Conservation (phyloP, 2,888 invertebrate species). For the Lasioglossum malachurum region DNA sequence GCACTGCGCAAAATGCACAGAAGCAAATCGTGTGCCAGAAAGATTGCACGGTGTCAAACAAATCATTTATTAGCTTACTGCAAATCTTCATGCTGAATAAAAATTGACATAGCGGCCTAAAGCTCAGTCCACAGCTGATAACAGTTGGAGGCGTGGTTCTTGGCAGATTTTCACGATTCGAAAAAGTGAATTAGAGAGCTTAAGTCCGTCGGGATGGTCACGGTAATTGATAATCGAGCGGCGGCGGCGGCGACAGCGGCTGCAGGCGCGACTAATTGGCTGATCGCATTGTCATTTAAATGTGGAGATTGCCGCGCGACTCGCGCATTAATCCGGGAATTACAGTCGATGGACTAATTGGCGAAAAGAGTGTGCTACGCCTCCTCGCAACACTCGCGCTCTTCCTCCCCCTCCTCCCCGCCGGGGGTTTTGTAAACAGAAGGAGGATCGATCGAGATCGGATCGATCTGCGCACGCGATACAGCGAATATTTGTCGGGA, state of each 20-base stretch:
- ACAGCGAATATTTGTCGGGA: slow-evolving; percentile 9
- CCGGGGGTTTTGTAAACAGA: not conserved
- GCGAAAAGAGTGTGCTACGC: slow-evolving; percentile 68
- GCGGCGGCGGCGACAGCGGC: slow-evolving; percentile 48
- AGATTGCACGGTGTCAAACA: too few relatives aligned
- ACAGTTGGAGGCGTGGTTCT: slow-evolving; percentile 20
- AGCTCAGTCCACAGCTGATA: slow-evolving; percentile 20
- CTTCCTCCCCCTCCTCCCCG: not conserved
- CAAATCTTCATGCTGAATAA: too few relatives aligned
- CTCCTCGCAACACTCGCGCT: slow-evolving; percentile 23
- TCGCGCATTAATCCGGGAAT: slow-evolving; percentile 77
- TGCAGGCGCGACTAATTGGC: slow-evolving; percentile 70
- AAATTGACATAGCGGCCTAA: slow-evolving; percentile 27
- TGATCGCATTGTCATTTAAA: slow-evolving; percentile 80
- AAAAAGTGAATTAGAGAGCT: slow-evolving; percentile 79
- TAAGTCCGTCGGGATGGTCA: slow-evolving; percentile 74
- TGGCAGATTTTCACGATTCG: slow-evolving; percentile 27
- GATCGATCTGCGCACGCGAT: slow-evolving; percentile 28
- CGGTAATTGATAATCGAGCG: slow-evolving; percentile 82
- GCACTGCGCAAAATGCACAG: too few relatives aligned
- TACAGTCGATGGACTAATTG: slow-evolving; percentile 80
- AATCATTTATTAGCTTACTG: too few relatives aligned
- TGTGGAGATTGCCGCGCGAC: slow-evolving; percentile 73
- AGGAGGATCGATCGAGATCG: slow-evolving; percentile 24
- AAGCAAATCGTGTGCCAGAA: too few relatives aligned